phyloP scores from a whole-genome alignment of 2,113 vertebrate genomes.

The Promerops cafer region DNA sequence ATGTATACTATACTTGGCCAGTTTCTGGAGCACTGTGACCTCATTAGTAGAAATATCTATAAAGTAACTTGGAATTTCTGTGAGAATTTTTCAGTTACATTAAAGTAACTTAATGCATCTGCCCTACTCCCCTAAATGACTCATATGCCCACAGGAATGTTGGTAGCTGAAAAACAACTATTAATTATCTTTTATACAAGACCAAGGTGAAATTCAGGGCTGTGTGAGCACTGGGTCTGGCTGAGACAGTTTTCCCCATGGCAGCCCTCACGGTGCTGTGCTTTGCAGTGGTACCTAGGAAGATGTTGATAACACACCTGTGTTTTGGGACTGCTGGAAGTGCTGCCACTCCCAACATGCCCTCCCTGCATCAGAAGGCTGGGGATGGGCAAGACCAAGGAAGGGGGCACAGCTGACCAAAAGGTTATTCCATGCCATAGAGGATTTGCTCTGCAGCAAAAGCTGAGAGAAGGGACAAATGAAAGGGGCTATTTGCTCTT shows the following conservation, averaged over 20 bases:
- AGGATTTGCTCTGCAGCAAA: background rate
- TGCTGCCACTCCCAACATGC: background rate
- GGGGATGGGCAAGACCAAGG: background rate
- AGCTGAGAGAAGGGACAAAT: background rate
- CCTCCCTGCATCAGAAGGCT: no score
- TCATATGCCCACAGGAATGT: background rate
- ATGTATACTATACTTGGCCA: background rate
- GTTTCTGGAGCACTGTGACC: background rate
- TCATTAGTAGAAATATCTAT: background rate
- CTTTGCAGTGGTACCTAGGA: background rate
- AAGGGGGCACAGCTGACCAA: background rate
- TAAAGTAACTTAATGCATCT: background rate
- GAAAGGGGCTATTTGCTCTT: background rate
- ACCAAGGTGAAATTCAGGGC: background rate
- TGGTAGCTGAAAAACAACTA: background rate
- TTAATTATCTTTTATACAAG: background rate
- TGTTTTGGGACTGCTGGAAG: background rate
- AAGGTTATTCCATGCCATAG: background rate
- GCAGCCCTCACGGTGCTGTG: background rate
- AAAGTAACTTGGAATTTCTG: background rate
- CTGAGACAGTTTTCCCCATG: background rate
- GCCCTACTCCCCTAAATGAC: background rate
- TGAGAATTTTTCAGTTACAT: background rate
- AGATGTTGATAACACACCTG: no score
- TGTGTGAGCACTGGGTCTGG: accelerated